These are phyloP conservation scores for Calameuta pallipes DNA, from an alignment of 2,888 invertebrate species.

Conservation along the genomic window DNA sequence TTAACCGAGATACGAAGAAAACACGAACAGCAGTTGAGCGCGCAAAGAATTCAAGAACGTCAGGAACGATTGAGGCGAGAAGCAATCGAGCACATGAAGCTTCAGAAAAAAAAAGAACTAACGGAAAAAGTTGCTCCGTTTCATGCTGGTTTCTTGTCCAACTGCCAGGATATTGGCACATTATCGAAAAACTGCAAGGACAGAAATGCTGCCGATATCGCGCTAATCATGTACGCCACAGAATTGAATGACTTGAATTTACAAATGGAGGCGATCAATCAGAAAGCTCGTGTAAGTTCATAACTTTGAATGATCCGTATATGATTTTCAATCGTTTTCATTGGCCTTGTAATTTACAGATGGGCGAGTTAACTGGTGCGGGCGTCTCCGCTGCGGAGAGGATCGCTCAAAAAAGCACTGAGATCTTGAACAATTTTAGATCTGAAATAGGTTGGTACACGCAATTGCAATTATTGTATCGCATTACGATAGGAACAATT, in stretches of 20 bases:
- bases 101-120: slow-evolving; percentile 67
- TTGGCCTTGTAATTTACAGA: slow-evolving; percentile 32
- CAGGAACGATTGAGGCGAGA: slow-evolving; percentile 47
- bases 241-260: slow-evolving; percentile 59
- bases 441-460: slow-evolving; percentile 50
- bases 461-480: too few relatives aligned
- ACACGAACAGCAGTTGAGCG: slow-evolving; percentile 56
- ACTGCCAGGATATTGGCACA: slow-evolving; percentile 43
- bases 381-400: slow-evolving; percentile 52
- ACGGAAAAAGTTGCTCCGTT: slow-evolving; percentile 61
- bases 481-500: too few relatives aligned
- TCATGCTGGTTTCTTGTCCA: slow-evolving; percentile 37
- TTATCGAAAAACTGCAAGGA: slow-evolving; percentile 48
- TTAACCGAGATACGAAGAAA: slow-evolving; percentile 68
- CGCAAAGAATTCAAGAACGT: slow-evolving; percentile 43
- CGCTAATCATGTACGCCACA: slow-evolving; percentile 40
- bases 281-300: slow-evolving; percentile 49
- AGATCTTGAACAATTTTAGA: slow-evolving; percentile 45
- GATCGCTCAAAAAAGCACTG: slow-evolving; percentile 47
- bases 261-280: slow-evolving; percentile 51
- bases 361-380: slow-evolving; percentile 45
- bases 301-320: background rate
- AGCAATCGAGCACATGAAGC: slow-evolving; percentile 58
- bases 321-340: background rate
- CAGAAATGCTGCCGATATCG: slow-evolving; percentile 37